phyloP scores from a whole-genome alignment of 1,140 invertebrate species.

The Telenomus remus region DNA sequence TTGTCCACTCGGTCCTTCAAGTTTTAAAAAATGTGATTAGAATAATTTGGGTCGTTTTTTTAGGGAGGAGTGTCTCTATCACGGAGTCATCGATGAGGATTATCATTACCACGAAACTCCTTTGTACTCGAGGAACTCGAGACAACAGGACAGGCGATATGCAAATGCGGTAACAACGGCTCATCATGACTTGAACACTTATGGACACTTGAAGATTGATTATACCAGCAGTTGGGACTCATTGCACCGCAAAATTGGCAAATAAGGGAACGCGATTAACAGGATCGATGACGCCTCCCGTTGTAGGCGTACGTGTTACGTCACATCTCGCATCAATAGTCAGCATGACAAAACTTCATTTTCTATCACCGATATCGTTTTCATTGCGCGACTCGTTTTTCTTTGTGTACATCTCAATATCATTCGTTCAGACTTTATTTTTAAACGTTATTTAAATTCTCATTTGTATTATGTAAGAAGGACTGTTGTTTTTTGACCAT shows the following conservation, averaged over 20 bases:
- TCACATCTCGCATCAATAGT: conserved; percentile 32
- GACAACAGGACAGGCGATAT: conserved; percentile 57
- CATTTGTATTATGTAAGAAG: too few species aligned
- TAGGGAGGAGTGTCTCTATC: conserved; percentile 63
- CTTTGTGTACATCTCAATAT: too few species aligned
- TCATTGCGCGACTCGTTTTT: not conserved
- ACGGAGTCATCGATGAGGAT: conserved; percentile 46
- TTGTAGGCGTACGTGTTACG: conserved; percentile 38
- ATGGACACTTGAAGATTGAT: conserved; percentile 84
- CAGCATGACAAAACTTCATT: conserved; percentile 30
- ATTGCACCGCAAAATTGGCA: conserved; percentile 79
- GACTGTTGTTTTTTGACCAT: not conserved
- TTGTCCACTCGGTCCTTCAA: too few species aligned
- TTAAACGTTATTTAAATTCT: too few species aligned
- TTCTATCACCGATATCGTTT: conserved; percentile 5
- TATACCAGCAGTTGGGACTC: conserved; percentile 85
- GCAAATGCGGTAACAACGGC: conserved; percentile 57
- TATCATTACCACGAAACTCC: conserved; percentile 51
- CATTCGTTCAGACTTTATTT: too few species aligned
- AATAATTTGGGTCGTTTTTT: conserved; percentile 8
- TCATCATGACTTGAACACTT: conserved; percentile 79
- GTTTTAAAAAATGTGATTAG: too few species aligned
- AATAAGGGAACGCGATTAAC: conserved; percentile 66
- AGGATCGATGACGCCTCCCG: conserved; percentile 44
- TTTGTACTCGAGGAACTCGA: conserved; percentile 48